Base-by-base conservation (phyloP, 2,113 vertebrate species). In the Pachypanchax playfairii region DNA sequence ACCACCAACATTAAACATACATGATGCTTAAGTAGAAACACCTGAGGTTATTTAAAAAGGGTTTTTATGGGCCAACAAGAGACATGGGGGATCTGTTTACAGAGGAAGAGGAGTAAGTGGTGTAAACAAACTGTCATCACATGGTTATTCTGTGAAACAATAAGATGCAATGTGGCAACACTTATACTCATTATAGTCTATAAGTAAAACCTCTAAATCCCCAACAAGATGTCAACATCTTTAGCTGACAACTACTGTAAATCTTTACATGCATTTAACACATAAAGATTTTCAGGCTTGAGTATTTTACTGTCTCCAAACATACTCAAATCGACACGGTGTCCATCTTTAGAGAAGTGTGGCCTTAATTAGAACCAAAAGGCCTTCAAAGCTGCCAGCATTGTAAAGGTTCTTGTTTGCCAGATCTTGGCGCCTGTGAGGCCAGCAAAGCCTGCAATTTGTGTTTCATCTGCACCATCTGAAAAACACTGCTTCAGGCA, bases 311-410 rank as follows among this genome's bases (percentile, higher is more conserved):
- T 26, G 21, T 39, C 44, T 58, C 64, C 46, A 68, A 59, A 70
- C 48, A 65, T 24, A 33, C 35, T 64, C 39, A 64, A 72, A 69
- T 64, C 18, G 11, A 48, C 11, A 22, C 12, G 25, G 49, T 76
- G 74, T 86, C 77, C 58, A 1, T 79, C 50, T 43, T 38, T 25
- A 63, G 67, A 63, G 55, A 52, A 68, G 51, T 58, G 73, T 25
- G 39, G 73, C 70, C 75, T 69, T 84, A 85, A 90, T 90, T 84
- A 79, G 50, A 88, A 84, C 66, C 85, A 85, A 87, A 86, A 59
- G 72, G 41, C 55, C n/a, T 68, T 67, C 58, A 82, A 81, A 75
- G 78, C 56, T 77, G 80, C 77, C 80, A 84, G 80, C 56, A 75
- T 78, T 81, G 55, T 73, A 73, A 85, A 86, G 67, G 33, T 71